Evolutionary conservation across 2,113 vertebrate genomes (phyloP), one percentile per base, ranked within the genome.

Genomic region (Triplophysa dalaica): DNA sequence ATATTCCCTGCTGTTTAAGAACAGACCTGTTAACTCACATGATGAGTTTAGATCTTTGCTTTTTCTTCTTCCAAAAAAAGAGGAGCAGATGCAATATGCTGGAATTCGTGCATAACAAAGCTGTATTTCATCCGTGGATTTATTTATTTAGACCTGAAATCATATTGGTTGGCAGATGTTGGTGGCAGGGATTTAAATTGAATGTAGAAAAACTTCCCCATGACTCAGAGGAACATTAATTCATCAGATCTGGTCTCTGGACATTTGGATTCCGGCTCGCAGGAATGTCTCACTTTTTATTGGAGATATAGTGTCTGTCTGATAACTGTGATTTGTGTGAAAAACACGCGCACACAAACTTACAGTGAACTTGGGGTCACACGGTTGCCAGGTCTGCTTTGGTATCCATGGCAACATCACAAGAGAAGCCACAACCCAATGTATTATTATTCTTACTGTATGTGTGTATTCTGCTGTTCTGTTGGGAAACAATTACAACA

Each of bases 371-470:
- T 48, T 16, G 38, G 52, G 64, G 65, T 63, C 73, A 65, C 7
- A 4, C 4, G 12, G 70, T 17, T 43, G 77, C 12, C 38, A 70
- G 43, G 56, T 13, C 16, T 22, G 21, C 48, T 66, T 9, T 21
- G 24, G 78, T 74, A 66, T 58, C 70, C 38, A 66, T 45, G 50
- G 29, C 62, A 58, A 79, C 19, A 52, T 70, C 17, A 81, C 21
- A 68, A 41, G 14, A 66, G 24, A 52, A 12, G 58, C n/a, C 21
- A 52, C 17, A 8, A 56, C 24, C 29, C 74, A 54, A 54, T 45
- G 9, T 45, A 10, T 45, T 9, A 45, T 10, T 45, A 45, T 11
- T 45, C 11, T 45, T 8, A 45, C 43, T 45, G 43, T 11, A 45
- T 2, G 10, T 1, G 8, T 45, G 10, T 12, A 9, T 11, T 45